A percentile compares a stretch with the other conserved stretches of the same genome.
These are phyloP conservation scores for Temnothorax longispinosus DNA, from an alignment of 1,140 invertebrate species.

Conservation along the genomic window DNA sequence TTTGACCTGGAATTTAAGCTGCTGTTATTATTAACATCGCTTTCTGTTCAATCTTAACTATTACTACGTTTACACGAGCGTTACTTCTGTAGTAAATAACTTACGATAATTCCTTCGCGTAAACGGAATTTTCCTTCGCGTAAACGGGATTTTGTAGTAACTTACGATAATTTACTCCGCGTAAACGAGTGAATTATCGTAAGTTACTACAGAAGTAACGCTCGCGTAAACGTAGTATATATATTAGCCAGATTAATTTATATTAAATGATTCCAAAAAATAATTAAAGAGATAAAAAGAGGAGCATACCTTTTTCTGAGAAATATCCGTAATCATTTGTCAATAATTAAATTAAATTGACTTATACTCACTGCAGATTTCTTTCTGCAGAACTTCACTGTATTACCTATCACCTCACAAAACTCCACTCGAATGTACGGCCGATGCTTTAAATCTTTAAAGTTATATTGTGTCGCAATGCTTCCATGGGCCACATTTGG, in stretches of 20 bases:
- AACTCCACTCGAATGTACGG: slow-evolving; percentile 51
- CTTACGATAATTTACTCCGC: too few relatives aligned
- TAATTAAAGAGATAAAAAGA: slow-evolving; percentile 3
- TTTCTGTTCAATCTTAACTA: neutral
- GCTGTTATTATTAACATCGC: neutral
- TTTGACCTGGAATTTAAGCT: slow-evolving; percentile 56
- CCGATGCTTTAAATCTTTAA: slow-evolving; percentile 64
- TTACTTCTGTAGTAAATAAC: too few relatives aligned
- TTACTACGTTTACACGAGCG: too few relatives aligned
- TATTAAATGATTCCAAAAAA: neutral
- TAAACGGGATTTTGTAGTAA: too few relatives aligned
- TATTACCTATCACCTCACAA: slow-evolving; percentile 4
- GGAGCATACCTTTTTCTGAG: slow-evolving; percentile 1
- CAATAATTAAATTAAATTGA: slow-evolving; percentile 26
- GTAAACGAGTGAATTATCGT: too few relatives aligned
- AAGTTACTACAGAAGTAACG: too few relatives aligned
- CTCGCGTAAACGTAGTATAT: too few relatives aligned
- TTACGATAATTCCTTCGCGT: too few relatives aligned
- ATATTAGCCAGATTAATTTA: neutral
- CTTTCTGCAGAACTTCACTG: neutral
- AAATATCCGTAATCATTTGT: slow-evolving; percentile 28
- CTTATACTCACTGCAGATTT: slow-evolving; percentile 32
- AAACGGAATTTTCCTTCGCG: too few relatives aligned
- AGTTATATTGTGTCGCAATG: slow-evolving; percentile 17
- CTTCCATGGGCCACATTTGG: slow-evolving; percentile 34